Conservation (phyloP, 2,113 vertebrate species). For the Gopherus evgoodei region DNA sequence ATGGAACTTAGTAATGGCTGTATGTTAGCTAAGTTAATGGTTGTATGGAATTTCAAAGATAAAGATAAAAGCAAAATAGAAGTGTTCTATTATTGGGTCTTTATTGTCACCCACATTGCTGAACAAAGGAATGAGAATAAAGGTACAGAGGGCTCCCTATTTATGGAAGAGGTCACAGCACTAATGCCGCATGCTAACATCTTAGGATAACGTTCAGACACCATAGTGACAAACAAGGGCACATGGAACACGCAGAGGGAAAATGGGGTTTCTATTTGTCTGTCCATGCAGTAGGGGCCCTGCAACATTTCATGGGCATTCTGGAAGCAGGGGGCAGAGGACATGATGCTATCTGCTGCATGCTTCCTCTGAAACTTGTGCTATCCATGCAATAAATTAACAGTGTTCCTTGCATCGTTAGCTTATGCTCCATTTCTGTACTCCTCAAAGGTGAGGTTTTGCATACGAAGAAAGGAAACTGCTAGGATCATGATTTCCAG, state of each 20-base stretch:
- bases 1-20: not conserved
- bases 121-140: not conserved
- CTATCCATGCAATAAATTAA: not conserved
- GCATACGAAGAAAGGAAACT: not conserved
- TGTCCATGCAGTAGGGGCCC: rapidly evolving
- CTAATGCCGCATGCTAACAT: not conserved
- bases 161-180: not conserved
- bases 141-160: not conserved
- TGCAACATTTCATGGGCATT: not conserved
- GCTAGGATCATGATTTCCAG: not conserved
- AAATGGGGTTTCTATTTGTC: not conserved
- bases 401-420: not conserved
- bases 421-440: not conserved
- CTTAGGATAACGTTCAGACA: not conserved
- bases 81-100: not conserved
- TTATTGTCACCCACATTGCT: not conserved
- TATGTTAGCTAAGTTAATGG: not conserved
- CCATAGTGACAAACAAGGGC: not conserved
- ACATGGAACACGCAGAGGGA: not conserved
- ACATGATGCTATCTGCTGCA: not conserved
- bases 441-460: not conserved
- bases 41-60: not conserved
- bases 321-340: not conserved
- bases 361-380: not conserved
- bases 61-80: not conserved